Evolutionary conservation across 2,888 invertebrate genomes (phyloP), one percentile per base, ranked within the genome.

Genomic region (Toxonevra muliebris): DNA sequence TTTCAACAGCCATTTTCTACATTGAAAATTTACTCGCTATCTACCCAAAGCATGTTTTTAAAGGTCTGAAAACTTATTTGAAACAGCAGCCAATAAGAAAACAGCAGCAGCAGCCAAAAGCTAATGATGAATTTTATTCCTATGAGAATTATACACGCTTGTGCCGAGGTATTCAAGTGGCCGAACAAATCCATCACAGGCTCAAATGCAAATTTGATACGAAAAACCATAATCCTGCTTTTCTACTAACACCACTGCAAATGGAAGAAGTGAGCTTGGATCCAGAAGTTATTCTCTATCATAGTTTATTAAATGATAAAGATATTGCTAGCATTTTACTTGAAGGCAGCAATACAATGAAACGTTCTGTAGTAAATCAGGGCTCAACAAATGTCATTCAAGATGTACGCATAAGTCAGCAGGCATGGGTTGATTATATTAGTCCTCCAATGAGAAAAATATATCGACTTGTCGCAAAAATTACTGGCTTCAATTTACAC

Each of bases 401-500:
- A 7, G 77, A 79, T 42, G 0, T 50, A 0, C 76, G 79, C 0
- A 74, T 79, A 1, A 76, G 79, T 54, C 79, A 79, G 69, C 79
- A 80, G 48, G 66, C 72, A 8, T 79, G 79, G 79, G 15, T 79
- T 0, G 2, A 66, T 7, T 73, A 75, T 52, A 53, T 9, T 4
- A 69, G 63, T 0, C 70, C 74, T 7, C 68, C 73, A 1, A 60
- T 73, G 71, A 13, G 12, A 0, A 52, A 43, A 13, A 8, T 76
- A 0, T 55, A 69, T 4, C 30, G 59, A 0, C 8, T 73, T 0
- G 68, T 76, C 4, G 88, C 89, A 61, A 90, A 92, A 80, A 90
- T 97, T 88, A 94, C 96, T 9, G 94, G 94, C 13, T 87, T 98
- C 69, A 90, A 90, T 57, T 90, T 95, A 87, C 86, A 86, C n/a